Evolutionary conservation across 2,113 vertebrate genomes (phyloP).

Genomic region (Seriola aureovittata): DNA sequence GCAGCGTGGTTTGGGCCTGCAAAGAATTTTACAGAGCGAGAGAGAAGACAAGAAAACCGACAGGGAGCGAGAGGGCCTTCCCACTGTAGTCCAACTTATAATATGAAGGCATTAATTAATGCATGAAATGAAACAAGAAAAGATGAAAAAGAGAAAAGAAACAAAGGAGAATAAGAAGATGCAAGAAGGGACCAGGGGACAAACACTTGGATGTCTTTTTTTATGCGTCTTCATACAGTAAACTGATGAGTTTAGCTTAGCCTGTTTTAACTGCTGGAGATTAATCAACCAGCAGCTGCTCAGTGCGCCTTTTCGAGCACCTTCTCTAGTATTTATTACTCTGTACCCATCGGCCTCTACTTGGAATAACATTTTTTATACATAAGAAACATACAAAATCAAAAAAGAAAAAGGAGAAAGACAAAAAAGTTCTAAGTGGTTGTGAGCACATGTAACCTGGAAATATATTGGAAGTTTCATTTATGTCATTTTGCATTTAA

Average conservation of each 20-base stretch:
- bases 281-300: neutral
- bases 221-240: neutral
- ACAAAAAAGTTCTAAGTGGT: neutral
- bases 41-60: conserved; percentile 44
- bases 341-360: neutral
- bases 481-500: neutral
- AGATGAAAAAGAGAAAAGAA: neutral
- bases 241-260: neutral
- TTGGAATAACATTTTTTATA: neutral
- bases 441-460: neutral
- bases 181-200: neutral
- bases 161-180: neutral
- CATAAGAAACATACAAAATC: neutral
- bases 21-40: conserved; percentile 56
- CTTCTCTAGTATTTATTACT: neutral
- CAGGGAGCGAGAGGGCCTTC: conserved; percentile 8
- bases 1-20: conserved; percentile 69
- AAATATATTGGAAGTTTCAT: neutral
- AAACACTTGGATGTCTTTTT: neutral
- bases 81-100: neutral
- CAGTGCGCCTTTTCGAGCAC: neutral
- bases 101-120: neutral
- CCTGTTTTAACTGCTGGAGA: neutral
- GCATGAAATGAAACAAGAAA: neutral
- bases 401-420: neutral